Conservation (phyloP, 2,797 vertebrate genomes). For the Scyliorhinus canicula region DNA sequence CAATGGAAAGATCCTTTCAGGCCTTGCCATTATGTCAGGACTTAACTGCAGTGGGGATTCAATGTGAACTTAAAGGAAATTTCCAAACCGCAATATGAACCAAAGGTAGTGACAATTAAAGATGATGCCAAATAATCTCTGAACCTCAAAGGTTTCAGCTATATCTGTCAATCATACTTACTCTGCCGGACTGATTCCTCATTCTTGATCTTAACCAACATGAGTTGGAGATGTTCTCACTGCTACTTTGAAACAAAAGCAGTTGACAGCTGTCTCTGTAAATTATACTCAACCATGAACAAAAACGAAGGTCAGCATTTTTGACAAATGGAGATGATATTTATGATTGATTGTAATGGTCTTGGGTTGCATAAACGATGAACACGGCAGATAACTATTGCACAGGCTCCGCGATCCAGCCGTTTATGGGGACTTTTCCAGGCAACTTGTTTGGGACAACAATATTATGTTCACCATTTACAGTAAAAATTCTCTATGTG, state of each 20-base stretch:
- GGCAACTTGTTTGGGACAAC: background rate
- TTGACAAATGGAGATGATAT: background rate
- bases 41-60: no score
- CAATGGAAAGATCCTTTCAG: no score
- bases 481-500: background rate
- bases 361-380: background rate
- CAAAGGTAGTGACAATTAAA: background rate
- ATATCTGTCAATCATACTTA: background rate
- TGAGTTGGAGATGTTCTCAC: background rate
- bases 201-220: background rate
- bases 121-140: background rate
- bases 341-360: background rate
- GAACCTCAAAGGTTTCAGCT: background rate
- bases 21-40: no score
- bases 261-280: background rate
- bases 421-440: background rate
- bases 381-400: background rate
- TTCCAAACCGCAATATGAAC: no score
- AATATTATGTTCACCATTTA: background rate
- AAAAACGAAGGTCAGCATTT: background rate
- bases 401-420: background rate
- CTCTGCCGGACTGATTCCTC: background rate
- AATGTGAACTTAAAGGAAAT: no score
- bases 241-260: background rate
- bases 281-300: background rate